These are phyloP conservation scores for Agrotis ipsilon DNA, from an alignment of 2,888 invertebrate species.

Conservation along the genomic window DNA sequence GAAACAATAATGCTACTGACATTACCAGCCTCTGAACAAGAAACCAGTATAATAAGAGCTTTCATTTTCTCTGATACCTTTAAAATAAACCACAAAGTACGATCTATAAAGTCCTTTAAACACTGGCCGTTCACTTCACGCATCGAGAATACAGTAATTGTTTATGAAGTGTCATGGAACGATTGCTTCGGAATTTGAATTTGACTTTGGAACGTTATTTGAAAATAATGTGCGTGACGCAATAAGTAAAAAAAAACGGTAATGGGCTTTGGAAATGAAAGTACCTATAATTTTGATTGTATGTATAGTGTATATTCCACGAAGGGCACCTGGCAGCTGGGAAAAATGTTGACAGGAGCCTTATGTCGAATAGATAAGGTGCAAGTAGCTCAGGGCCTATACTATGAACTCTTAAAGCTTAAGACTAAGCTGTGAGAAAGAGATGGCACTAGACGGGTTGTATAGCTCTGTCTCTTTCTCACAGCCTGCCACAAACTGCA, in stretches of 20 bases:
- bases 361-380: too few species aligned
- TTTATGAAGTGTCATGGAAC: slow-evolving; percentile 69
- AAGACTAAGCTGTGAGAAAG: too few species aligned
- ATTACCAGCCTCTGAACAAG: slow-evolving; percentile 45
- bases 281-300: too few species aligned
- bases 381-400: too few species aligned
- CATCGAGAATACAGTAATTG: slow-evolving; percentile 70
- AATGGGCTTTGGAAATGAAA: slow-evolving; percentile 15
- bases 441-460: too few species aligned
- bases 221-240: slow-evolving; percentile 55
- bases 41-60: slow-evolving; percentile 52
- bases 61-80: slow-evolving; percentile 33
- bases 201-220: slow-evolving; percentile 67
- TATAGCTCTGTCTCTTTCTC: too few species aligned
- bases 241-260: slow-evolving; percentile 23
- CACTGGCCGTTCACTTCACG: slow-evolving; percentile 64
- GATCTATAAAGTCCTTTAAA: slow-evolving; percentile 53
- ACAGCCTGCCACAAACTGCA: too few species aligned
- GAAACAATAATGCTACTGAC: slow-evolving; percentile 55
- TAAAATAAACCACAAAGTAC: slow-evolving; percentile 42
- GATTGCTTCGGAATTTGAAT: slow-evolving; percentile 65
- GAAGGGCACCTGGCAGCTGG: too few species aligned
- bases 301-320: too few species aligned
- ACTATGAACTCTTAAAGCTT: too few species aligned
- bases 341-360: too few species aligned